These are phyloP conservation scores for Apamea anceps DNA, from an alignment of 2,888 invertebrate genomes.

Conservation along the genomic window DNA sequence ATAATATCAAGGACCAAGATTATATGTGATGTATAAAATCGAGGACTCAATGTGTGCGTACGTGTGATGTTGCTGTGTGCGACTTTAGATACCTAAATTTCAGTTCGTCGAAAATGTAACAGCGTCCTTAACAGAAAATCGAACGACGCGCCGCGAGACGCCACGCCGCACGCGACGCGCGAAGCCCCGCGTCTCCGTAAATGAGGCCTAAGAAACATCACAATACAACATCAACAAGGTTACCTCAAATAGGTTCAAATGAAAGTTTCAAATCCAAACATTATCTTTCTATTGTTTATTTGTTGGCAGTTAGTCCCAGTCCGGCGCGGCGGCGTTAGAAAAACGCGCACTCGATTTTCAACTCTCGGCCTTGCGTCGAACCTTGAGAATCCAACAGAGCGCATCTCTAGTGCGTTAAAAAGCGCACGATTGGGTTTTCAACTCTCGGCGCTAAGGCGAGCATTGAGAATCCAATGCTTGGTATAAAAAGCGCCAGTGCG, in stretches of 20 bases:
- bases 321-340: not conserved
- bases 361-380: not conserved
- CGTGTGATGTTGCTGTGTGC: too few species aligned
- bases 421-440: not conserved
- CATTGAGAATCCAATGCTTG: not conserved
- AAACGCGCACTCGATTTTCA: not conserved
- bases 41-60: too few species aligned
- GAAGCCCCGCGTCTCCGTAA: too few species aligned
- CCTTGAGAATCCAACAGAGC: not conserved
- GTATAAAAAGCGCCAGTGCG: not conserved
- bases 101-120: too few species aligned
- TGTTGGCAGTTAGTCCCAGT: constrained; percentile 1
- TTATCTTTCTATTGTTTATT: constrained; percentile 24
- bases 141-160: too few species aligned
- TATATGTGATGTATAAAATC: too few species aligned
- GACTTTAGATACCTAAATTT: too few species aligned
- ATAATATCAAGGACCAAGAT: too few species aligned
- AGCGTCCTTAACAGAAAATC: too few species aligned
- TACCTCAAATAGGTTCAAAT: constrained; percentile 17
- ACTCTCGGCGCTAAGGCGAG: not conserved
- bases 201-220: constrained; percentile 17
- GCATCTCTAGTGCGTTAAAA: not conserved
- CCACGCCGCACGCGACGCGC: too few species aligned
- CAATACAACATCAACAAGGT: constrained; percentile 11
- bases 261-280: constrained; percentile 33